Base-by-base conservation (phyloP, 2,113 vertebrate species). In the Chunga burmeisteri region DNA sequence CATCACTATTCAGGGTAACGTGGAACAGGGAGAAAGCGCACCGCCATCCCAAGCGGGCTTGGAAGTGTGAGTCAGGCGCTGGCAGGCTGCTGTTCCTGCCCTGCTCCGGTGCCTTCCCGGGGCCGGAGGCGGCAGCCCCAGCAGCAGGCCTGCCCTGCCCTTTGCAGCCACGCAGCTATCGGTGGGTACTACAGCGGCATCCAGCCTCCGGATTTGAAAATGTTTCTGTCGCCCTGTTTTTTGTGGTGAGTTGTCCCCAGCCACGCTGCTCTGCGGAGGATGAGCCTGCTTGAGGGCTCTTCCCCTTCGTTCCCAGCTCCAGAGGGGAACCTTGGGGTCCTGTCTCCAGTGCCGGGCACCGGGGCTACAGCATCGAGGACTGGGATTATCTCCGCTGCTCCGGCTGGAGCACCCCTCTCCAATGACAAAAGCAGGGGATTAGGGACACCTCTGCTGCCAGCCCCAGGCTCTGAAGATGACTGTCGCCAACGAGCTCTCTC, bases 151-250 rank as follows among this genome's bases (percentile, higher is more conserved):
- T 93, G 58, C 55, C 36, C 29, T 56, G 52, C 56, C 80, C 70
- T 77, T 42, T 50, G 81, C 50, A 80, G 65, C 61, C 11, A 1
- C 67, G 4, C 22, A 23, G 79, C 73, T 91, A 2, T 49, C 6
- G 1, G 16, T 49, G 68, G 49, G 46, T 84, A 18, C 36, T 38
- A 23, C 55, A 66, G 72, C 53, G 56, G 62, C 82, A 42, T 73
- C 59, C 82, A 86, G 14, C n/a, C 77, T 86, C 86, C 25, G 49
- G 40, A 56, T 84, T 85, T 78, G 79, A 72, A n/a, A 92, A 94
- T 1, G 1, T 62, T 58, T 82, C 52, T 81, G 47, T 71, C 13
- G 13, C 36, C 65, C 25, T 32, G 38, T 53, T 88, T 79, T 71
- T 65, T 86, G 82, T 93, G 84, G 32, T 65, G n/a, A 72, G 47